Percentiles rank a stretch among this genome's conserved stretches.
phyloP scores from a whole-genome alignment of 2,888 invertebrate species.

The Linnaemya vulpina region DNA sequence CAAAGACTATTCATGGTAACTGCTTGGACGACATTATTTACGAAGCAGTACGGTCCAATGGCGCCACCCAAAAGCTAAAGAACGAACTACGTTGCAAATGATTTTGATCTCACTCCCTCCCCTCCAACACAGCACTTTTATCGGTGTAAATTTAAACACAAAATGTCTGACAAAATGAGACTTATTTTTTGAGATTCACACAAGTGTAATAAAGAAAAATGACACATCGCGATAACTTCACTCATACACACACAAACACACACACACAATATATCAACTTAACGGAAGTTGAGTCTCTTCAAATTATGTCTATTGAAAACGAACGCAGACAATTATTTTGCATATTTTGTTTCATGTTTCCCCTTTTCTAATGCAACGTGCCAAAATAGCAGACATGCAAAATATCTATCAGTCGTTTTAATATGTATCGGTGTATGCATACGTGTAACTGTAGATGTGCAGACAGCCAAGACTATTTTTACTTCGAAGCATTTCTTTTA shows the following conservation, averaged over 20 bases:
- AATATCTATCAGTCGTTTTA: not conserved
- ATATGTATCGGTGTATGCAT: not conserved
- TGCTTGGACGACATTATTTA: no score
- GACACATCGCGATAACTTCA: constrained; percentile 12
- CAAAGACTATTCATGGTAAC: no score
- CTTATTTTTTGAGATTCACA: constrained; percentile 7
- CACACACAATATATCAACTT: constrained; percentile 1
- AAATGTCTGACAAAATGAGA: constrained; percentile 43
- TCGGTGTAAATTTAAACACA: constrained; percentile 45
- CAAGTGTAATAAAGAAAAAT: constrained; percentile 26
- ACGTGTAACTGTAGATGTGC: not conserved
- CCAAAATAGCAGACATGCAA: constrained; percentile 24
- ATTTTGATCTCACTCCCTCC: not conserved
- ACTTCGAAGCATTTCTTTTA: not conserved
- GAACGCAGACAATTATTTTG: constrained; percentile 33
- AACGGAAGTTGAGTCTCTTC: constrained; percentile 28
- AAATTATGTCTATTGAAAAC: constrained; percentile 20
- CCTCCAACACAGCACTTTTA: not conserved
- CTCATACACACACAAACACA: constrained; percentile 6
- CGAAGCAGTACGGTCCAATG: no score
- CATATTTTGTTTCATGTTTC: not conserved
- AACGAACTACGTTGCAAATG: not conserved
- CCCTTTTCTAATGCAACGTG: not conserved
- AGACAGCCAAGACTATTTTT: not conserved
- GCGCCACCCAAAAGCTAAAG: no score